Percentiles rank a stretch among this genome's conserved stretches.
Conservation (phyloP, 2,888 invertebrate genomes). For the Ariolimax columbianus region DNA sequence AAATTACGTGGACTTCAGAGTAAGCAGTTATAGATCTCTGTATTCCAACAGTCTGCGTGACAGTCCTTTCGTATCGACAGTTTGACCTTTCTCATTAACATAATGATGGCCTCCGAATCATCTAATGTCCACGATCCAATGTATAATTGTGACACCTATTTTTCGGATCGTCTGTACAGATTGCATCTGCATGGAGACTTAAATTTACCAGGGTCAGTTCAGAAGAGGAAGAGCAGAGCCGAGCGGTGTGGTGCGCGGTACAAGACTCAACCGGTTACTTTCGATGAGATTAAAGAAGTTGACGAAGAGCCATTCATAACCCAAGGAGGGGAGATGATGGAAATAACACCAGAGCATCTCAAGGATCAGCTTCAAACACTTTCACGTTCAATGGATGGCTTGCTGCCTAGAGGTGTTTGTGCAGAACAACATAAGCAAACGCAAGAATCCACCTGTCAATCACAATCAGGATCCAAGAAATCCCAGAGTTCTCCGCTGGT, state of each 20-base stretch:
- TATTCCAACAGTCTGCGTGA: too few relatives aligned
- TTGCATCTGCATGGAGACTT: conserved; percentile 79
- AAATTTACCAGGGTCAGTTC: conserved; percentile 67
- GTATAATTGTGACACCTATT: conserved; percentile 83
- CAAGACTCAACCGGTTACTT: conserved; percentile 87
- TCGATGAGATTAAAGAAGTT: conserved; percentile 86
- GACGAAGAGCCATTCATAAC: conserved; percentile 78
- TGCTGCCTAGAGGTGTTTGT: conserved; percentile 63
- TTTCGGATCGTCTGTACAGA: conserved; percentile 85
- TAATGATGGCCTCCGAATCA: conserved; percentile 50
- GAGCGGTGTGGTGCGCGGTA: conserved; percentile 81
- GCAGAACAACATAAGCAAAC: not conserved
- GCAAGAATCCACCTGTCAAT: conserved; percentile 31
- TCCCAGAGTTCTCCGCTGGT: conserved; percentile 51
- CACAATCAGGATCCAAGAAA: conserved; percentile 45
- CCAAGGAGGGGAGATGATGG: conserved; percentile 15
- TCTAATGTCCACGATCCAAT: conserved; percentile 71
- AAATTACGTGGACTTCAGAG: too few relatives aligned
- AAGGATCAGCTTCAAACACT: conserved; percentile 74
- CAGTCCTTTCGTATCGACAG: too few relatives aligned
- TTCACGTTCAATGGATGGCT: conserved; percentile 77
- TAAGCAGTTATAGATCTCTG: too few relatives aligned
- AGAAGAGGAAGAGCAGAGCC: conserved; percentile 81
- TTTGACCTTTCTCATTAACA: too few relatives aligned
- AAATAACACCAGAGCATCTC: conserved; percentile 51